Conservation (phyloP, 1,140 invertebrate genomes). For the Ephestia elutella region DNA sequence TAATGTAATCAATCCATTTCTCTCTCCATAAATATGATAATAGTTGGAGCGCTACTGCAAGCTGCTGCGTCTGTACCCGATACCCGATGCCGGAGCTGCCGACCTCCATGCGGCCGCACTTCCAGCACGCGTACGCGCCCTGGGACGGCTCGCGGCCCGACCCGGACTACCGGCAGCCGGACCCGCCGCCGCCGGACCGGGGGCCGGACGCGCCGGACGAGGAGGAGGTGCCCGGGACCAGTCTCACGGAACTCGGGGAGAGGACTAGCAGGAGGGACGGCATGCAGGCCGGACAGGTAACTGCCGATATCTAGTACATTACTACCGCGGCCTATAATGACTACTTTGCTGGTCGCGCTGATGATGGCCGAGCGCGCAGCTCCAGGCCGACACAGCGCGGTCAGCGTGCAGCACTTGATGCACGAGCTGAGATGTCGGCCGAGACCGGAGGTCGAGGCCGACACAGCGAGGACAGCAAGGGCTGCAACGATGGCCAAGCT, state of each 20-base stretch:
- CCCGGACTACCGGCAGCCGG: conserved; percentile 18
- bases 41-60: conserved; percentile 52
- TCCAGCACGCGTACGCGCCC: conserved; percentile 28
- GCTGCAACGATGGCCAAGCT: too few relatives aligned
- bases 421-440: too few relatives aligned
- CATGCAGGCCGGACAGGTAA: conserved; percentile 11
- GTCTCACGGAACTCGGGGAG: background rate
- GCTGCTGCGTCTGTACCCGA: conserved; percentile 51
- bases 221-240: background rate
- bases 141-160: conserved; percentile 31
- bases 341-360: too few relatives aligned
- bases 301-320: too few relatives aligned
- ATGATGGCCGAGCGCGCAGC: too few relatives aligned
- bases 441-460: too few relatives aligned
- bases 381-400: too few relatives aligned
- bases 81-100: conserved; percentile 52
- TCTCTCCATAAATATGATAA: too few relatives aligned
- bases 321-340: too few relatives aligned
- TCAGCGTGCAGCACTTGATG: too few relatives aligned
- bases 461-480: too few relatives aligned
- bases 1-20: too few relatives aligned
- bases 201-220: conserved; percentile 12
- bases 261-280: conserved; percentile 14
- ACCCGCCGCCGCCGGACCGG: conserved; percentile 19
- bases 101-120: conserved; percentile 35